Evolutionary conservation across 30 jellyfish, hydroid and myxozoan genomes (phyloP).

Genomic region (Aurelia sp.): DNA sequence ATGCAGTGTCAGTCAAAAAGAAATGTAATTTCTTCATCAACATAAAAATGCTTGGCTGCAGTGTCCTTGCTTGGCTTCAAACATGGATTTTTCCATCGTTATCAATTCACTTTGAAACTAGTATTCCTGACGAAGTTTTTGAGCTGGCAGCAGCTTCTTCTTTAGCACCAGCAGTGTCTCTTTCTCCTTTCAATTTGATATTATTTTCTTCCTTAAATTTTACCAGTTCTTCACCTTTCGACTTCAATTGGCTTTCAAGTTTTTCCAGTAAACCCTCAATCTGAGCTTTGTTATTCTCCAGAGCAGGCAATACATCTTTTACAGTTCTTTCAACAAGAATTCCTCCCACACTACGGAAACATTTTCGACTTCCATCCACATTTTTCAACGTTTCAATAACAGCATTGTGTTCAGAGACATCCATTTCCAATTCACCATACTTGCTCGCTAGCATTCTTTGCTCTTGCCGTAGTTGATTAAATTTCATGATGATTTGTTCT

Average conservation of each 20-base stretch:
- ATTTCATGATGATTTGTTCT: constrained; percentile 82
- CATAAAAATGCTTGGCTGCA: too few relatives aligned
- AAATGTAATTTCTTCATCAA: too few relatives aligned
- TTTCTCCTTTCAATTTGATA: constrained; percentile 86
- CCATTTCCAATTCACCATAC: constrained; percentile 83
- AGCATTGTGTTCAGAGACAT: constrained; percentile 89
- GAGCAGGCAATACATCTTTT: constrained; percentile 89
- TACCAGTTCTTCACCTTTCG: constrained; percentile 90
- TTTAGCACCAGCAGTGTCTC: constrained; percentile 53
- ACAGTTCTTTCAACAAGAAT: constrained; percentile 82
- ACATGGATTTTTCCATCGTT: too few relatives aligned
- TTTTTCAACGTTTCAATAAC: constrained; percentile 90
- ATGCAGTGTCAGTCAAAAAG: too few relatives aligned
- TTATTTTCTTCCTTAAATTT: constrained; percentile 88
- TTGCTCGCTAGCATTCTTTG: constrained; percentile 84
- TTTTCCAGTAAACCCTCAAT: constrained; percentile 60
- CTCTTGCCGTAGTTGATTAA: constrained; percentile 95
- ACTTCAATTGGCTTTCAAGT: constrained; percentile 72
- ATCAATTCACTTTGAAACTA: constrained; percentile 56
- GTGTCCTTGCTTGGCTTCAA: too few relatives aligned
- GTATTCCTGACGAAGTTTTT: constrained; percentile 65
- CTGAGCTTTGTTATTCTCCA: constrained; percentile 82
- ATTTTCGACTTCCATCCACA: constrained; percentile 85
- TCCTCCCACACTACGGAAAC: constrained; percentile 98
- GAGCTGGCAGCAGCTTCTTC: constrained; percentile 42